Evolutionary conservation across 2,888 invertebrate genomes (phyloP).

Genomic region (Brassicogethes aeneus): DNA sequence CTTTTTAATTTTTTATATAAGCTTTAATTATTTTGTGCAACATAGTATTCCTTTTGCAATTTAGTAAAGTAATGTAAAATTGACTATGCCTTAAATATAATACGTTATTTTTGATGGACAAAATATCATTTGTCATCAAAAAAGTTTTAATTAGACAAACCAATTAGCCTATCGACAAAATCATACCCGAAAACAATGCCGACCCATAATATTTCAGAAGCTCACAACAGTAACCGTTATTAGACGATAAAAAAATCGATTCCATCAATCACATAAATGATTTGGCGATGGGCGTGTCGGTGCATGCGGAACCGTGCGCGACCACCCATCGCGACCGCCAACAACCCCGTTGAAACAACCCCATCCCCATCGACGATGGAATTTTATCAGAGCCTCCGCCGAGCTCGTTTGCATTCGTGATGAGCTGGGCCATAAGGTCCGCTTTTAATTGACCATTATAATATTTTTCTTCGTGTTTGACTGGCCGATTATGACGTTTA

Average conservation of each 20-base stretch:
- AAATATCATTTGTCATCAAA: no score
- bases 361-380: constrained; percentile 12
- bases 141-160: no score
- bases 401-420: constrained; percentile 17
- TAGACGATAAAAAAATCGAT: constrained; percentile 20
- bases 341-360: constrained; percentile 16
- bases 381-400: constrained; percentile 12
- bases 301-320: constrained; percentile 30
- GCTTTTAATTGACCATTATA: constrained; percentile 11
- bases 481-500: neutral
- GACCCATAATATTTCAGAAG: constrained; percentile 5
- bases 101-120: no score
- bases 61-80: no score
- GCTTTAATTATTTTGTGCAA: no score
- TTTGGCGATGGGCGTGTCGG: constrained; percentile 29
- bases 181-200: constrained; percentile 7
- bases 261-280: constrained; percentile 30
- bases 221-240: constrained; percentile 2
- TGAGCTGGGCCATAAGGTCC: constrained; percentile 9
- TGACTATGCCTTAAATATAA: no score
- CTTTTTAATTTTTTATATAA: no score
- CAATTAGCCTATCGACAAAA: no score
- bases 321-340: constrained; percentile 31
- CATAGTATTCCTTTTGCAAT: no score
- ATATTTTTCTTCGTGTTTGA: neutral